Evolutionary conservation across 2,797 vertebrate genomes (phyloP), one percentile per base, ranked within the genome.

Genomic region (Sebastes itinus): DNA sequence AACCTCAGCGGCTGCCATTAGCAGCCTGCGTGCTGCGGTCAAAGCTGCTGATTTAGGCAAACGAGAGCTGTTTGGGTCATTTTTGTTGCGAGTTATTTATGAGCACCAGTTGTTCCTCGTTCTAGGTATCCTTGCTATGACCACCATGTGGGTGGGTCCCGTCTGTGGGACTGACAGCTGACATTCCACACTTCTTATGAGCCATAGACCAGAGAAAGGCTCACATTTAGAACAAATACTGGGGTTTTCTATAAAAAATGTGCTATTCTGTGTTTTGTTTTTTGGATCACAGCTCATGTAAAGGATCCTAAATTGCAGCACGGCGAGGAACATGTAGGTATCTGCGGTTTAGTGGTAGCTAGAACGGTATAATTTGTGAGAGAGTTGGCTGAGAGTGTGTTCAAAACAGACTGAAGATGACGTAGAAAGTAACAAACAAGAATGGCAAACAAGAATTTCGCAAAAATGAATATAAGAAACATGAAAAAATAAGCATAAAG

Each of bases 121-220:
- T 89, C 62, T 82, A 67, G 76, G 82, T 84, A 83, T 92, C 84
- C 84, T 77, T 61, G 78, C 86, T 87, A 92, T 87, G 91, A 90
- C 94, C 94, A 81, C 91, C 92, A 78, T 89, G 89, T 91, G 91
- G 92, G 92, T 90, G 89, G 86, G 81, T 88, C 82, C 84, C 82
- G 60, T 87, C 78, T 87, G 85, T 20, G 75, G 88, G 85, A 92
- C 87, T 74, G 93, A 92, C 94, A 93, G 91, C 92, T 95, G 93
- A 92, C 92, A 94, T 95, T 92, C 93, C 93, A 84, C 64, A 83
- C 81, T 49, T 78, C 86, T 76, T 81, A 81, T 88, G 86, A 89
- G 84, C 88, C 82, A 1, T 59, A 60, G 71, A 87, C 85, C 77
- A 69, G 83, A 80, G 58, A 65, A 79, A 73, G 20, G 56, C 67